These are phyloP conservation scores for Nerophis lumbriciformis DNA, from an alignment of 2,113 vertebrate genomes.

Conservation along the genomic window DNA sequence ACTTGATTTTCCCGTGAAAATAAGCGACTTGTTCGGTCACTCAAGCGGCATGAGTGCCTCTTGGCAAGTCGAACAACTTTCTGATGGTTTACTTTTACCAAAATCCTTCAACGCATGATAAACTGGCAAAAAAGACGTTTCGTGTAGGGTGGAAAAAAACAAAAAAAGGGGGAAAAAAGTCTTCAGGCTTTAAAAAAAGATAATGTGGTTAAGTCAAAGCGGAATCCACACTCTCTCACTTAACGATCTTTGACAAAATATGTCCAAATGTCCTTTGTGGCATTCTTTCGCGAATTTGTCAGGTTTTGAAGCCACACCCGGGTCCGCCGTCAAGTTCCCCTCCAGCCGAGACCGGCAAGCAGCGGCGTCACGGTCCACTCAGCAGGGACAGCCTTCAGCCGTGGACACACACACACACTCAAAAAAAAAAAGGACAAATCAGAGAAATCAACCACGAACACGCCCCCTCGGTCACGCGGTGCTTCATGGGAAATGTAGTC, in stretches of 20 bases:
- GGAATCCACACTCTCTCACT: background rate
- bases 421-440: background rate
- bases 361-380: conserved; percentile 42
- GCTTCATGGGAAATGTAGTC: conserved; percentile 68
- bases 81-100: background rate
- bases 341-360: conserved; percentile 31
- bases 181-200: conserved; percentile 50
- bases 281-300: conserved; percentile 60
- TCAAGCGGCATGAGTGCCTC: conserved; percentile 19
- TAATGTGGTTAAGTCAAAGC: background rate
- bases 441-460: background rate
- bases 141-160: conserved; percentile 19
- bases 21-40: conserved; percentile 13
- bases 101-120: conserved; percentile 23
- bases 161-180: conserved; percentile 26
- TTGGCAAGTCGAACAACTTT: conserved; percentile 20
- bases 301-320: conserved; percentile 73
- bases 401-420: background rate
- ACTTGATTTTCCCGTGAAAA: background rate
- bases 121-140: conserved; percentile 25
- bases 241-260: conserved; percentile 11
- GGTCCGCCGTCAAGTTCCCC: conserved; percentile 58
- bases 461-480: conserved; percentile 37
- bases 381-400: conserved; percentile 11
- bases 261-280: conserved; percentile 8